Percentiles rank a stretch among this genome's conserved stretches.
phyloP scores from a whole-genome alignment of 2,113 vertebrate genomes.

The Benitochromis conjunctus region DNA sequence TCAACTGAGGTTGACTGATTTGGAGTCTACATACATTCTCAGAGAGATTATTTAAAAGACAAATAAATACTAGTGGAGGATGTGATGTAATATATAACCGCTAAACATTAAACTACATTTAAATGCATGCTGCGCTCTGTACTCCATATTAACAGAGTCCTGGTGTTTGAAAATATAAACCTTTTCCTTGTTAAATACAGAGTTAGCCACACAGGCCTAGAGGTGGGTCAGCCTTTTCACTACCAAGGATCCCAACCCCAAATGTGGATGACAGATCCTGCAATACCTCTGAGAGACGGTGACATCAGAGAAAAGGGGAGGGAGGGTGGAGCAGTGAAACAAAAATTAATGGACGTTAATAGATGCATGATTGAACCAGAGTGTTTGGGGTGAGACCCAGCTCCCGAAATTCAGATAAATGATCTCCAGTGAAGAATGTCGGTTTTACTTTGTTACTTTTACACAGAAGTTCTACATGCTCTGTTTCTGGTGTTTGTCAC shows the following conservation, averaged over 20 bases:
- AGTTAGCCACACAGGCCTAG: not conserved
- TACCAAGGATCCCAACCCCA: not conserved
- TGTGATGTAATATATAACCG: not conserved
- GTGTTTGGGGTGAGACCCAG: accelerated
- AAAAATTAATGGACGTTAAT: not conserved
- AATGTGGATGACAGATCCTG: not conserved
- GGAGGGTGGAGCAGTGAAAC: not conserved
- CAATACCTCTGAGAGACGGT: not conserved
- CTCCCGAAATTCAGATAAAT: not conserved
- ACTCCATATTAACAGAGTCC: not conserved
- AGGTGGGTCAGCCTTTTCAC: not conserved
- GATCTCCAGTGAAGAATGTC: not conserved
- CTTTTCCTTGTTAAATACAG: not conserved
- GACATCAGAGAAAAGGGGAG: not conserved
- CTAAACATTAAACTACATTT: not conserved
- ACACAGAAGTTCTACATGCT: not conserved
- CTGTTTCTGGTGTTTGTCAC: not conserved
- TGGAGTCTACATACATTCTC: not conserved
- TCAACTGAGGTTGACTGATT: not conserved
- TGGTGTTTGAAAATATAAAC: not conserved
- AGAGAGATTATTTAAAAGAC: not conserved
- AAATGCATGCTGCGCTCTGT: not conserved
- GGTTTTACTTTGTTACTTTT: not conserved
- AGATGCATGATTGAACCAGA: not conserved
- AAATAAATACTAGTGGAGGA: not conserved